phyloP scores from a whole-genome alignment of 2,797 vertebrate species.

The Acanthiza pusilla region DNA sequence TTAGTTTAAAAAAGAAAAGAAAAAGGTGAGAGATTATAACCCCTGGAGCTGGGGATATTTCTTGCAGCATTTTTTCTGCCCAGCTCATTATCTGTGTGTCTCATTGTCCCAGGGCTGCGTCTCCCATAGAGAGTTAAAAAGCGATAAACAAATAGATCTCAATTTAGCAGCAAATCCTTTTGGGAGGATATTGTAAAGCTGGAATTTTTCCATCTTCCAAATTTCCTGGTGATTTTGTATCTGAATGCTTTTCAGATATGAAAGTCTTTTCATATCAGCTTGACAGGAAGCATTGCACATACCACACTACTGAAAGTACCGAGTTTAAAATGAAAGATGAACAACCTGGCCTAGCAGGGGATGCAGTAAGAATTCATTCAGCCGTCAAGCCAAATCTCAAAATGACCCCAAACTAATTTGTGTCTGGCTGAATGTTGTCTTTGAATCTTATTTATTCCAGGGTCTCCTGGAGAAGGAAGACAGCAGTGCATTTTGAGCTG shows the following conservation, averaged over 20 bases:
- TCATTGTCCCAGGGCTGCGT: slow-evolving; percentile 36
- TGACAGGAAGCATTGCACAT: slow-evolving; percentile 19
- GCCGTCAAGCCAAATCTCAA: slow-evolving; percentile 18
- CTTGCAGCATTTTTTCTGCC: slow-evolving; percentile 17
- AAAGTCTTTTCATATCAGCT: slow-evolving; percentile 27
- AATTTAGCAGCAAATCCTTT: slow-evolving; percentile 35
- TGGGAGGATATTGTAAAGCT: slow-evolving; percentile 37
- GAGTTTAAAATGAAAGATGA: slow-evolving; percentile 19
- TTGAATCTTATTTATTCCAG: slow-evolving; percentile 35
- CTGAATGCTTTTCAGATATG: slow-evolving; percentile 36
- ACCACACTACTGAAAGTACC: not conserved
- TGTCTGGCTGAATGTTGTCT: slow-evolving; percentile 45
- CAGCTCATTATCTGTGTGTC: slow-evolving; percentile 22
- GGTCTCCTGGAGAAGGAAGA: slow-evolving; percentile 16
- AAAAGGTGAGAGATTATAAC: not conserved
- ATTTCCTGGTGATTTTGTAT: slow-evolving; percentile 53
- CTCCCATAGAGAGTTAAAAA: slow-evolving; percentile 40
- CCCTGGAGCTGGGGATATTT: not conserved
- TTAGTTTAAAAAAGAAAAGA: not conserved
- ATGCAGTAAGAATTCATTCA: not conserved
- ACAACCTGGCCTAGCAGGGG: slow-evolving; percentile 28
- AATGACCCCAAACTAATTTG: slow-evolving; percentile 27
- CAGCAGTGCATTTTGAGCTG: slow-evolving; percentile 1
- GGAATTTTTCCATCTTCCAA: slow-evolving; percentile 31
- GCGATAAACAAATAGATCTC: slow-evolving; percentile 46